Conservation (phyloP, 2,888 invertebrate species). For the Polydrusus cervinus region DNA sequence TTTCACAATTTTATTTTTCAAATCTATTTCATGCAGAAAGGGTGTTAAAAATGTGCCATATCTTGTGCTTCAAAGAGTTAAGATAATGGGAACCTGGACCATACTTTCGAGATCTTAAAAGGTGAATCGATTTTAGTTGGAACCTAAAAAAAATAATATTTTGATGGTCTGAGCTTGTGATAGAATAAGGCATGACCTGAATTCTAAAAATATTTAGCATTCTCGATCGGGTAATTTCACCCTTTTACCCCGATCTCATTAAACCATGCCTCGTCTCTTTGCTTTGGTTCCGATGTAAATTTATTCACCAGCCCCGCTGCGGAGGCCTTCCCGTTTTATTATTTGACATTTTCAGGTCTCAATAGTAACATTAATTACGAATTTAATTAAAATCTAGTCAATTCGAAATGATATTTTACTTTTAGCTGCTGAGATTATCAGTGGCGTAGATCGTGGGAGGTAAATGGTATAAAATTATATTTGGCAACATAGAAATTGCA, state of each 20-base stretch:
- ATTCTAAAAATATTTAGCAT: conserved; percentile 6
- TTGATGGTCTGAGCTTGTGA: not conserved
- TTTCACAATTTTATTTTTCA: too few species aligned
- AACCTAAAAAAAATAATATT: too few species aligned
- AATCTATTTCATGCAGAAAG: too few species aligned
- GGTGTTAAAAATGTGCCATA: too few species aligned
- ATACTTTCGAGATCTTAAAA: too few species aligned
- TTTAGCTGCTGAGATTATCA: conserved; percentile 24
- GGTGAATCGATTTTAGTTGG: too few species aligned
- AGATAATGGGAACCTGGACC: too few species aligned
- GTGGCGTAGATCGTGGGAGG: not conserved
- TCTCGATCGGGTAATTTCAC: conserved; percentile 26
- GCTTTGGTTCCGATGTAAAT: conserved; percentile 43
- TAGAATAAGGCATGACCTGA: not conserved
- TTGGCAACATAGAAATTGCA: too few species aligned
- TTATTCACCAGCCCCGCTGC: conserved; percentile 41
- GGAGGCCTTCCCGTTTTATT: conserved; percentile 47
- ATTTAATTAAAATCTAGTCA: conserved; percentile 63
- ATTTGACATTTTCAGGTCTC: conserved; percentile 56
- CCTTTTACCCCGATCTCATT: conserved; percentile 29
- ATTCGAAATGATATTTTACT: conserved; percentile 54
- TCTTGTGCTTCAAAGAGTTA: too few species aligned
- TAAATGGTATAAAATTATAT: not conserved
- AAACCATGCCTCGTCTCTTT: conserved; percentile 26
- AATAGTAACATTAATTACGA: conserved; percentile 62